Conservation (phyloP, 2,888 invertebrate genomes). For the Rhogogaster chlorosoma region DNA sequence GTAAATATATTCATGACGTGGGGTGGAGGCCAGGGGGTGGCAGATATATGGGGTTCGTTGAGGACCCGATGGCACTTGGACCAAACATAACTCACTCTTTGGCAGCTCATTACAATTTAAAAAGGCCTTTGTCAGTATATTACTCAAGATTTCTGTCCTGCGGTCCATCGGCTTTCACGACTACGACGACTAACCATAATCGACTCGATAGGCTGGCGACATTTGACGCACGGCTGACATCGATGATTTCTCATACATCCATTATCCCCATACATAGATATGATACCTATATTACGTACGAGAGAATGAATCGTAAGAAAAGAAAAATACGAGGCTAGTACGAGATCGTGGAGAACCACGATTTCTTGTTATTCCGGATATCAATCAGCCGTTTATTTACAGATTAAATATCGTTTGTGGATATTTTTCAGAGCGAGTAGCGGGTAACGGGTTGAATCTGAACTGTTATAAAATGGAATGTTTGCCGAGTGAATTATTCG, state of each 20-base stretch:
- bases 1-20: constrained; percentile 78
- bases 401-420: neutral
- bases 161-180: neutral
- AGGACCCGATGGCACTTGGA: constrained; percentile 74
- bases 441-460: neutral
- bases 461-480: constrained; percentile 8
- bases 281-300: neutral
- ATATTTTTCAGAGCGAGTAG: neutral
- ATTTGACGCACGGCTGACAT: constrained; percentile 2
- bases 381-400: neutral
- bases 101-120: constrained; percentile 78
- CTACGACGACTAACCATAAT: constrained; percentile 17
- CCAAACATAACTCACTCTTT: constrained; percentile 77
- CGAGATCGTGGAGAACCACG: neutral
- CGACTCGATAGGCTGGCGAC: neutral
- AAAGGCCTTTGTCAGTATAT: constrained; percentile 67
- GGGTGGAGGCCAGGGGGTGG: constrained; percentile 69
- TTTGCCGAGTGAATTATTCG: neutral
- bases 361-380: neutral
- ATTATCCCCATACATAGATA: neutral
- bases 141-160: constrained; percentile 47
- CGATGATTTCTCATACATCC: neutral
- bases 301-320: neutral
- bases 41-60: constrained; percentile 60
- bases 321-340: neutral